These are phyloP conservation scores for Scortum barcoo DNA, from an alignment of 2,113 vertebrate genomes.

Conservation along the genomic window DNA sequence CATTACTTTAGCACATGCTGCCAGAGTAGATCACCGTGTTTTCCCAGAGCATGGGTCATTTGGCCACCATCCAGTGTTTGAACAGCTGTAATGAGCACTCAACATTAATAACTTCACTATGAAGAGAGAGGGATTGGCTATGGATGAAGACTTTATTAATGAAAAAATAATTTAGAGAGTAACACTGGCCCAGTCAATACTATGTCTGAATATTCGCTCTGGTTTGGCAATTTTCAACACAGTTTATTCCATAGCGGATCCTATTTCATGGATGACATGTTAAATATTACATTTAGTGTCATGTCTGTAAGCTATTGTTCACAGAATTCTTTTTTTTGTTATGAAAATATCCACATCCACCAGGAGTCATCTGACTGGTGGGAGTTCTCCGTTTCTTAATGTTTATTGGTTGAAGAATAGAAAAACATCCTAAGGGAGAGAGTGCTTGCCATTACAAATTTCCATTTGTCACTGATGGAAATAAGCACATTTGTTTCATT, in stretches of 20 bases:
- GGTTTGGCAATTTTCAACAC: slow-evolving; percentile 29
- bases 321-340: slow-evolving; percentile 34
- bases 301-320: slow-evolving; percentile 34
- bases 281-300: background rate
- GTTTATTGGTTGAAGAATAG: slow-evolving; percentile 60
- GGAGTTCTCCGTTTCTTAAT: slow-evolving; percentile 52
- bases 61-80: slow-evolving; percentile 87
- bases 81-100: slow-evolving; percentile 89
- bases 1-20: slow-evolving; percentile 87
- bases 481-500: slow-evolving; percentile 74
- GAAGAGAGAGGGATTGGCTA: slow-evolving; percentile 32
- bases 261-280: background rate
- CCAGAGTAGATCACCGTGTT: slow-evolving; percentile 87
- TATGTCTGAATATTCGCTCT: slow-evolving; percentile 2
- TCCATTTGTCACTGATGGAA: slow-evolving; percentile 70
- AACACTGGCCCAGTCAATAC: slow-evolving; percentile 38
- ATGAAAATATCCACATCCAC: slow-evolving; percentile 56
- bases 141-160: slow-evolving; percentile 49
- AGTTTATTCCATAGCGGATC: slow-evolving; percentile 23
- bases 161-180: slow-evolving; percentile 42
- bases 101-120: slow-evolving; percentile 80
- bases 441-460: slow-evolving; percentile 51
- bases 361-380: slow-evolving; percentile 35
- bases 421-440: slow-evolving; percentile 63
- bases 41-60: slow-evolving; percentile 89